Base-by-base conservation (phyloP, 2,113 vertebrate genomes). In the human region DNA sequence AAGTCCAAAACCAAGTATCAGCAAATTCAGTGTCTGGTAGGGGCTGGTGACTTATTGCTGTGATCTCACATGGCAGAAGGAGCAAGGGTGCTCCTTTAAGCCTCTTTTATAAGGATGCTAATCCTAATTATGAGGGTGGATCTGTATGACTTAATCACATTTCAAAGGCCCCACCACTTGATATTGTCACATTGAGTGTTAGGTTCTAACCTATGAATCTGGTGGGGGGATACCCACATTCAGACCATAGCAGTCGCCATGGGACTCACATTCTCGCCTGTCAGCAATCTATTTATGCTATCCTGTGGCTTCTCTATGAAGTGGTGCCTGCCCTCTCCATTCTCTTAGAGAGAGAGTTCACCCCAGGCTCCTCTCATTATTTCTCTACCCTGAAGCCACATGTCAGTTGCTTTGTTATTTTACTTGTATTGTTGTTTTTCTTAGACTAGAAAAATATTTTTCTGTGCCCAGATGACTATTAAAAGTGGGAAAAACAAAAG, bases 361-460 rank as follows among this genome's bases (percentile, higher is more conserved):
- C 2, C 8, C 22, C 17, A 2, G 1, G 45, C 5, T 32, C 23
- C 14, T 38, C 18, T 7, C 25, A 3, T 23, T 57, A 20, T 61
- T 48, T 4, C 18, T 40, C 0, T 40, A 52, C 5, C 22, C 7
- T 38, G 50, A 80, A 94, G n/a, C 9, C 3, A 0, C n/a, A n/a
- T 4, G 35, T 35, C n/a, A 64, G 27, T 72, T 40, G 9, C 10
- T 78, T 61, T 90, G 57, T 68, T 88, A 90, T 76, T 45, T 81
- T 25, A 85, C 22, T 45, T 76, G 25, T 25, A 66, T 5, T 86
- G 8, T 35, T 92, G 3, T 83, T 94, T 90, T 68, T 70, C 40
- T 90, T 80, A 81, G 52, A 48, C 73, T 48, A 86, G 32, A 95
- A 93, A 85, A 72, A 80, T 55, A 64, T 57, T 52, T 89, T 55